Evolutionary conservation across 64 coral and sea anemone species (phyloP), one percentile per base, ranked within the genome.

Genomic region (Actinia tenebrosa): DNA sequence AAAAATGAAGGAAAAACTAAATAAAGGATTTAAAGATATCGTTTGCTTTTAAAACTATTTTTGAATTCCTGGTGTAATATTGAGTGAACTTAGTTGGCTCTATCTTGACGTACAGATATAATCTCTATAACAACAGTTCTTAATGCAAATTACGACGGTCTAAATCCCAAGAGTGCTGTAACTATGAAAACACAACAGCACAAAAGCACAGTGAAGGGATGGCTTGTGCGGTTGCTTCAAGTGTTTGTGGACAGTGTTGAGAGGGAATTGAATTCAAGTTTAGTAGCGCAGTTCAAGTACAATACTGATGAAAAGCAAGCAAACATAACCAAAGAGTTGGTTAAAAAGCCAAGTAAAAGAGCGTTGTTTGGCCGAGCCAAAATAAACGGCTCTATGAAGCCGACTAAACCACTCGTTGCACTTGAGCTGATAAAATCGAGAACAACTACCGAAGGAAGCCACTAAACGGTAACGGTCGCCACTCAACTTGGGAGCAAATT

Each of bases 121-220:
- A 81, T 81, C 79, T 50, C 79, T 53, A 23, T 81, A 81, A 45
- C 79, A 81, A 81, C 79, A 81, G 13, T 20, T 22, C 15, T 45
- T 50, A 45, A 81, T 45, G 79, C 42, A 81, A 75, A 81, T 81
- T 16, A 81, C 23, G 79, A 45, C 79, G 69, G 16, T 23, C 44
- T 58, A 81, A 81, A 22, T 81, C 79, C 79, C 79, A 50, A 16
- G 79, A 53, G 79, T 53, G 50, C 79, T 53, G 79, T 81, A 50
- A 81, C 79, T 81, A 81, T 81, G 79, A 50, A 81, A 53, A 53
- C 79, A 45, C 79, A 45, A 81, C 16, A n/a, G 79, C 53, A 81
- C 79, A 81, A 81, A 81, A 53, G 50, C 45, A 81, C 17, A 23
- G 10, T 79, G 44, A 45, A 45, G 45, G 30, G 1, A 37, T 45